Evolutionary conservation across 2,888 invertebrate genomes (phyloP), one percentile per base, ranked within the genome.

Genomic region (Branchellion lobata): DNA sequence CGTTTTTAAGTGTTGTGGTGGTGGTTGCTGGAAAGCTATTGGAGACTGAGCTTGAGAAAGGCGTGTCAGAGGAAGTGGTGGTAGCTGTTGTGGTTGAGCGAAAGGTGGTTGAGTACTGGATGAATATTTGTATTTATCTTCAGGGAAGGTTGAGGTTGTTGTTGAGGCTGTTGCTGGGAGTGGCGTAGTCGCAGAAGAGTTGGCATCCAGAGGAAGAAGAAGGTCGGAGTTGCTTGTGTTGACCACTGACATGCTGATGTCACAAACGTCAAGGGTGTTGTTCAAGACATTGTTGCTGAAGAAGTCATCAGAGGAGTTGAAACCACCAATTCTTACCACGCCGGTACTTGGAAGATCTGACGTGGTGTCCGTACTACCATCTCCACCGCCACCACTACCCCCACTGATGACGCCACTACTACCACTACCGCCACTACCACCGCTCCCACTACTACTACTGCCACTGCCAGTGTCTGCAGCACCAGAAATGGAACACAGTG

Each of bases 121-220:
- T n/a, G n/a, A n/a, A n/a, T n/a, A n/a, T n/a, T n/a, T n/a, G n/a
- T n/a, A n/a, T n/a, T n/a, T n/a, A n/a, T n/a, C n/a, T n/a, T n/a
- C n/a, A n/a, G n/a, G n/a, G n/a, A n/a, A n/a, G n/a, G 40, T 40
- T 40, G 40, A 73, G 34, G 47, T 73, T 40, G 27, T 40, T 36
- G 21, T 40, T 73, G n/a, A 40, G 8, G 18, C 36, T 65, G 65
- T 65, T 65, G 65, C 65, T 65, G 65, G 65, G 29, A 65, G 65
- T 5, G 8, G 65, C 21, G 27, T 24, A 3, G 31, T 29, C 29
- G 34, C 33, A 33, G n/a, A 31, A 69, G n/a, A 34, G 29, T n/a
- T 69, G 1, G 27, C 31, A 31, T 29, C 29, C 69, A 21, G 31
- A 69, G 31, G 69, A 31, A 5, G 24, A 24, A 33, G 31, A 1